A percentile compares a stretch with the other conserved stretches of the same genome.
phyloP scores from a whole-genome alignment of 2,797 vertebrate genomes.

The Smutsia gigantea region DNA sequence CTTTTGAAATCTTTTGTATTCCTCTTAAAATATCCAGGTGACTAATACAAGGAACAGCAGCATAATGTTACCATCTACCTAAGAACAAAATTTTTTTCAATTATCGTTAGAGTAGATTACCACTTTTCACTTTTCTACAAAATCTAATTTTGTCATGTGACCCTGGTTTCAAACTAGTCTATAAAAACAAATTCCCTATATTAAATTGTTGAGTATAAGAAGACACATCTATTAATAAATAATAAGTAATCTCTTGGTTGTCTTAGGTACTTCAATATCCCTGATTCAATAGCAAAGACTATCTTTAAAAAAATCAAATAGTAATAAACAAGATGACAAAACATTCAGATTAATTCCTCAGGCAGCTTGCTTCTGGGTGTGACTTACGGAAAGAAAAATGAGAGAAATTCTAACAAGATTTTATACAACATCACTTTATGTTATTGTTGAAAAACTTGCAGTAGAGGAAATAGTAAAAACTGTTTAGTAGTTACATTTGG shows the following conservation, averaged over 20 bases:
- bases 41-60: neutral
- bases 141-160: slow-evolving; percentile 40
- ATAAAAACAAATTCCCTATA: neutral
- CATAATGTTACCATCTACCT: neutral
- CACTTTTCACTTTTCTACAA: slow-evolving; percentile 13
- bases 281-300: neutral
- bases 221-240: neutral
- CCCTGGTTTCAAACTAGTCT: neutral
- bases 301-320: neutral
- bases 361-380: neutral
- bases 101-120: neutral
- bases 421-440: neutral
- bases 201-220: neutral
- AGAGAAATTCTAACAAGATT: neutral
- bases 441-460: slow-evolving; percentile 35
- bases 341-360: neutral
- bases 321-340: neutral
- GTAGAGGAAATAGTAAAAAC: neutral
- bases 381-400: neutral
- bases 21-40: neutral
- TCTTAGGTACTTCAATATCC: neutral
- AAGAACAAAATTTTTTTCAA: neutral
- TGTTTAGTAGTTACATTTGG: accelerated
- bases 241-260: neutral
- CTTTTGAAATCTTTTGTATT: neutral